Conservation (phyloP, 1,140 invertebrate species). For the Macrosteles quadrilineatus region DNA sequence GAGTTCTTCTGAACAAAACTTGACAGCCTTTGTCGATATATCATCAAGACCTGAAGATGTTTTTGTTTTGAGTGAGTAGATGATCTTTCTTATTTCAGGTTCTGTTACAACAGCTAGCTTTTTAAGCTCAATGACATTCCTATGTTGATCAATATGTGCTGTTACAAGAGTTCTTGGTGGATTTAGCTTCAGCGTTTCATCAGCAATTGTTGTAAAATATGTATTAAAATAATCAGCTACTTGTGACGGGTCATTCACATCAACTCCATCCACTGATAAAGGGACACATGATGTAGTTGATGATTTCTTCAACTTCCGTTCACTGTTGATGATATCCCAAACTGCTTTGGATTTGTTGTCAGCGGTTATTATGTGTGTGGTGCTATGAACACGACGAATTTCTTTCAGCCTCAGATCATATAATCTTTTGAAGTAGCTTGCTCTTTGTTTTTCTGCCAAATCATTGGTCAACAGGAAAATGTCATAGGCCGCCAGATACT, state of each 20-base stretch:
- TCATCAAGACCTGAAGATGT: not conserved
- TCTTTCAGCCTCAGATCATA: constrained; percentile 2
- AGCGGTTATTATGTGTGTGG: not conserved
- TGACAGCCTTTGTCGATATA: not conserved
- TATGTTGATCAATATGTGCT: not conserved
- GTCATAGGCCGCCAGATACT: not conserved
- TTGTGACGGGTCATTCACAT: not conserved
- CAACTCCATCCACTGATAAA: no score
- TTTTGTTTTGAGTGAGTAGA: not conserved
- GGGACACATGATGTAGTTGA: no score
- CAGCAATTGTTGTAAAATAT: not conserved
- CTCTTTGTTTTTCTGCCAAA: not conserved
- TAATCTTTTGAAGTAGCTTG: not conserved
- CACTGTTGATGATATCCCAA: not conserved
- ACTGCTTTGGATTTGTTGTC: constrained; percentile 4
- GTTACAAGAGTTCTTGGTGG: not conserved
- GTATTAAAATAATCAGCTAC: not conserved
- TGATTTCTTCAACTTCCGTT: no score
- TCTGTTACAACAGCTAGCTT: not conserved
- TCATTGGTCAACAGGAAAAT: not conserved
- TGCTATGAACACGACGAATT: not conserved
- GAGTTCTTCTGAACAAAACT: not conserved
- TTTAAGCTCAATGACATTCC: not conserved
- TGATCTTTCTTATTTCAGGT: not conserved
- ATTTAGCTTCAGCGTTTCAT: not conserved